Percentiles rank a stretch among this genome's conserved stretches.
Conservation (phyloP, 2,797 vertebrate genomes). For the Sebastes miniatus region DNA sequence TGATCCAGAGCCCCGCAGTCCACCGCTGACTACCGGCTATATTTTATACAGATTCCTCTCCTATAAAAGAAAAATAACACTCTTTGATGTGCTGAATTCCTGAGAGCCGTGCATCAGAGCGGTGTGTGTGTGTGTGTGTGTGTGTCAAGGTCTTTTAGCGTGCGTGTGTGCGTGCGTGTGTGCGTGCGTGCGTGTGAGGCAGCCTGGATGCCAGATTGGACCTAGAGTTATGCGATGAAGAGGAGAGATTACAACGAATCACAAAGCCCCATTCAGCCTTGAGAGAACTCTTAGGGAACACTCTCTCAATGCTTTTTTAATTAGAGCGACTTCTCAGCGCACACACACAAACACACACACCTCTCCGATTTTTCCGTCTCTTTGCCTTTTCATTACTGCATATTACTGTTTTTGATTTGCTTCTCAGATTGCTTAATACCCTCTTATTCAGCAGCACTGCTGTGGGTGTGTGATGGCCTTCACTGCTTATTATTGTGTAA, state of each 20-base stretch:
- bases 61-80: conserved; percentile 13
- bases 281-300: conserved; percentile 70
- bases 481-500: conserved; percentile 46
- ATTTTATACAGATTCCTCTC: conserved; percentile 41
- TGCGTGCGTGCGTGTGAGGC: conserved; percentile 16
- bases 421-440: conserved; percentile 25
- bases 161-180: conserved; percentile 22
- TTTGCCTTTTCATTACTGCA: conserved; percentile 40
- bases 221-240: conserved; percentile 72
- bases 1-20: conserved; percentile 15
- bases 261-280: conserved; percentile 79
- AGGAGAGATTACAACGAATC: conserved; percentile 74
- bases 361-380: not conserved
- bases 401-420: conserved; percentile 53
- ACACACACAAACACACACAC: conserved; percentile 18
- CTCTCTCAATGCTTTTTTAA: conserved; percentile 77
- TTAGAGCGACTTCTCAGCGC: conserved; percentile 55
- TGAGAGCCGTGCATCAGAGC: conserved; percentile 34
- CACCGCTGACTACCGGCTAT: conserved; percentile 20
- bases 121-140: conserved; percentile 3
- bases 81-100: conserved; percentile 65
- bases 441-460: conserved; percentile 23
- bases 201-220: conserved; percentile 68
- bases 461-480: conserved; percentile 49
- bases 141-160: conserved; percentile 13